Evolutionary conservation across 2,888 invertebrate species (phyloP).

Genomic region (Limnephilus rhombicus): DNA sequence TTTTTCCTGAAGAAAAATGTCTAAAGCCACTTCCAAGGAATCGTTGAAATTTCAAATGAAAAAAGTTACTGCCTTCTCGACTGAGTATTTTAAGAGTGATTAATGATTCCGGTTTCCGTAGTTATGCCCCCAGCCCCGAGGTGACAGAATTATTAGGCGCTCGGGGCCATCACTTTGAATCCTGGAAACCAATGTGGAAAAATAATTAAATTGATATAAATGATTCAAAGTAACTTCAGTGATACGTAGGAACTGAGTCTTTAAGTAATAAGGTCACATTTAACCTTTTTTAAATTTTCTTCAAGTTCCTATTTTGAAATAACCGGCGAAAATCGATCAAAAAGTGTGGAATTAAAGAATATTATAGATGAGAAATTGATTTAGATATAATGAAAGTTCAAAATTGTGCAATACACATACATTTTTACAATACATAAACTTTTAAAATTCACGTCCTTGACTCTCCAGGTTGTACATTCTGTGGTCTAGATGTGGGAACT

Average conservation of each 20-base stretch:
- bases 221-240: neutral
- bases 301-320: neutral
- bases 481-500: no score
- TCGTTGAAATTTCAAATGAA: conserved; percentile 56
- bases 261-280: neutral
- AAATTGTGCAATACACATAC: no score
- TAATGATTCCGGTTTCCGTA: conserved; percentile 17
- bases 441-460: no score
- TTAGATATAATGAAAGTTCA: no score
- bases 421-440: no score
- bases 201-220: conserved; percentile 1
- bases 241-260: neutral
- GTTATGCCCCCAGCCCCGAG: neutral
- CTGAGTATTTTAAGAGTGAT: conserved; percentile 40
- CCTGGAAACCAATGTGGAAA: neutral
- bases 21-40: conserved; percentile 39
- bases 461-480: no score
- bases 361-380: no score
- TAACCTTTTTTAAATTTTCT: neutral
- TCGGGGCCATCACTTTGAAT: neutral
- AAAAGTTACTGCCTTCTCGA: conserved; percentile 45
- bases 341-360: neutral
- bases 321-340: neutral
- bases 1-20: conserved; percentile 33
- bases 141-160: conserved; percentile 20